A percentile compares a stretch with the other conserved stretches of the same genome.
phyloP scores from a whole-genome alignment of 2,888 invertebrate genomes.

The Catonia carolina region DNA sequence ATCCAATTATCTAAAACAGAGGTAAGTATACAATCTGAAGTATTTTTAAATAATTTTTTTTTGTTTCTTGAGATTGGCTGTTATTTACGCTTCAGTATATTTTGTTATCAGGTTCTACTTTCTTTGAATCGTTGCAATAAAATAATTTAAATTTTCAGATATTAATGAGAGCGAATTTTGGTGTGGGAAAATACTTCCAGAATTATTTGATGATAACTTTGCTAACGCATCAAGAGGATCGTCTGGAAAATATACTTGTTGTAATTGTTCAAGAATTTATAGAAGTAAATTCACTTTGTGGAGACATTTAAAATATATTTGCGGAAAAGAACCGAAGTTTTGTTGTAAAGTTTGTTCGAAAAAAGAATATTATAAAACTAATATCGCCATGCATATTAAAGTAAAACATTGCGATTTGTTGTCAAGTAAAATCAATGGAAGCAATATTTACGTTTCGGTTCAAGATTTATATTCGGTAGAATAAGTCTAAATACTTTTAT shows the following conservation, averaged over 20 bases:
- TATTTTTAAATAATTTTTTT: too few relatives aligned
- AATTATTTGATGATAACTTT: not conserved
- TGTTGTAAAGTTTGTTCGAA: constrained; percentile 24
- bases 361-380: constrained; percentile 27
- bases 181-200: not conserved
- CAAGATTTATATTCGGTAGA: not conserved
- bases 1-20: too few relatives aligned
- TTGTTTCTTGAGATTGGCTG: too few relatives aligned
- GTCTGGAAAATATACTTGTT: not conserved
- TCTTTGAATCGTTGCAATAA: too few relatives aligned
- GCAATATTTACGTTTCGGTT: not conserved
- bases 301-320: constrained; percentile 38
- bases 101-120: too few relatives aligned
- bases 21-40: too few relatives aligned
- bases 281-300: constrained; percentile 33
- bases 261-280: constrained; percentile 21
- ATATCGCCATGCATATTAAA: constrained; percentile 18
- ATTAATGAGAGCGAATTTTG: not conserved
- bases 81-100: too few relatives aligned
- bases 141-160: not conserved
- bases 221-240: too few relatives aligned
- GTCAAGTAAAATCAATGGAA: not conserved
- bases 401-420: constrained; percentile 15
- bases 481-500: not conserved
- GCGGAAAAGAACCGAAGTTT: constrained; percentile 35